phyloP scores from a whole-genome alignment of 2,888 invertebrate genomes.

The Drosophila monieri region DNA sequence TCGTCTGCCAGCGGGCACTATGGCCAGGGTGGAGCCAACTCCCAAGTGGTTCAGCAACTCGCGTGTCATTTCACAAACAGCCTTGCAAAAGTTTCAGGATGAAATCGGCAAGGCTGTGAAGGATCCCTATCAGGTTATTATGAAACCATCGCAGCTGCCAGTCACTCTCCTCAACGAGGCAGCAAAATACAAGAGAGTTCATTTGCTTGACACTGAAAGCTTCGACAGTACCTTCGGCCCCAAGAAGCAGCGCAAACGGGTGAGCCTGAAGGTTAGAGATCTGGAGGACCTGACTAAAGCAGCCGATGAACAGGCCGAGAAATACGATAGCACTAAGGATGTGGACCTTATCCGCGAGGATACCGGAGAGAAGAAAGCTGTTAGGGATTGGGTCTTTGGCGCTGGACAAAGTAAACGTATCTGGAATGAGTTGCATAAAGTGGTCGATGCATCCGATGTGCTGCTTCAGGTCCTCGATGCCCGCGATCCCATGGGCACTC shows the following conservation, averaged over 20 bases:
- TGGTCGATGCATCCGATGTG: constrained; percentile 99
- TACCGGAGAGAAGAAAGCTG: constrained; percentile 91
- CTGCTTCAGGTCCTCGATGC: constrained; percentile 98
- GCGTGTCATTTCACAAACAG: constrained; percentile 96
- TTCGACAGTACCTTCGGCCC: constrained; percentile 98
- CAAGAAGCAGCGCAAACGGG: constrained; percentile 96
- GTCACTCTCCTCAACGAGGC: constrained; percentile 97
- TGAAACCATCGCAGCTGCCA: constrained; percentile 97
- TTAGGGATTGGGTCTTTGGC: constrained; percentile 96
- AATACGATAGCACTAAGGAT: constrained; percentile 93
- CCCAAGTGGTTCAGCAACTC: constrained; percentile 99
- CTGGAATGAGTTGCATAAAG: constrained; percentile 99
- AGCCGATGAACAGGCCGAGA: constrained; percentile 89
- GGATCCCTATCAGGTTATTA: constrained; percentile 98
- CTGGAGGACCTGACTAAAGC: constrained; percentile 90
- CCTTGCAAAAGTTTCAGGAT: constrained; percentile 94
- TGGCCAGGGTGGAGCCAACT: constrained; percentile 97
- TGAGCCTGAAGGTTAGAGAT: constrained; percentile 90
- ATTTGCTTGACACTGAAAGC: constrained; percentile 97
- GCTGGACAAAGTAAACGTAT: constrained; percentile 98
- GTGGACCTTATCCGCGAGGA: constrained; percentile 92
- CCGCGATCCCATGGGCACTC: constrained; percentile 97
- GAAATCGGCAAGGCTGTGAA: constrained; percentile 97
- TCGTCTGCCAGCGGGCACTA: constrained; percentile 93
- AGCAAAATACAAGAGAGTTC: constrained; percentile 94